phyloP scores from a whole-genome alignment of 2,797 vertebrate genomes.

The Uromys caudimaculatus region DNA sequence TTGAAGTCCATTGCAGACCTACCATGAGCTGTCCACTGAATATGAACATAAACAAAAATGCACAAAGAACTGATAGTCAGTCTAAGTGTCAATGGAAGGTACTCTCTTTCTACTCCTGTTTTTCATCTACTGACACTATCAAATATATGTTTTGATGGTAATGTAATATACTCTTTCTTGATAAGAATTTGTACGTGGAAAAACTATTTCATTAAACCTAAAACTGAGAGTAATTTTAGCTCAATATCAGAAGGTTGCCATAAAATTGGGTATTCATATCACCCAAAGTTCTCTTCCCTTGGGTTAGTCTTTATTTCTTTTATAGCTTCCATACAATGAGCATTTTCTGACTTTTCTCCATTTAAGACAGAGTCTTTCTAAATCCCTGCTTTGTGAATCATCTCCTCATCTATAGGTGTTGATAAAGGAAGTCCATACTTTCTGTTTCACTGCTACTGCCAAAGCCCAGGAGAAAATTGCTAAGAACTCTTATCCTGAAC shows the following conservation, averaged over 20 bases:
- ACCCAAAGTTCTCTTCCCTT: background rate
- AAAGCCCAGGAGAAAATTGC: background rate
- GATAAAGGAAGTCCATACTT: background rate
- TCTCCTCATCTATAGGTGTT: background rate
- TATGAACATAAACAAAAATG: background rate
- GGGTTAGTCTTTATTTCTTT: background rate
- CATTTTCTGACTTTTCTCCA: background rate
- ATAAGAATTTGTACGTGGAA: conserved; percentile 9
- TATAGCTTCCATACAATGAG: background rate
- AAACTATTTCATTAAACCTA: background rate
- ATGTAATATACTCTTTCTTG: background rate
- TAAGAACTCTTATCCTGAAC: background rate
- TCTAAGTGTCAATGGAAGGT: background rate
- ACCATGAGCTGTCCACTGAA: background rate
- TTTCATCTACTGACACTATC: background rate
- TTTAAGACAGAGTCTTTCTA: background rate
- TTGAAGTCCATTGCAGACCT: conserved; percentile 7
- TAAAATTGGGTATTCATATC: background rate
- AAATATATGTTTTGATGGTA: background rate
- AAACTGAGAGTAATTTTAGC: background rate
- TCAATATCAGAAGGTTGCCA: background rate
- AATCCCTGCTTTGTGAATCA: background rate
- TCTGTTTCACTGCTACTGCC: background rate
- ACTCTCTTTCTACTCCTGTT: background rate
- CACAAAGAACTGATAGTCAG: background rate